A percentile compares a stretch with the other conserved stretches of the same genome.
phyloP scores from a whole-genome alignment of 2,888 invertebrate genomes.

The Hecatera dysodea region DNA sequence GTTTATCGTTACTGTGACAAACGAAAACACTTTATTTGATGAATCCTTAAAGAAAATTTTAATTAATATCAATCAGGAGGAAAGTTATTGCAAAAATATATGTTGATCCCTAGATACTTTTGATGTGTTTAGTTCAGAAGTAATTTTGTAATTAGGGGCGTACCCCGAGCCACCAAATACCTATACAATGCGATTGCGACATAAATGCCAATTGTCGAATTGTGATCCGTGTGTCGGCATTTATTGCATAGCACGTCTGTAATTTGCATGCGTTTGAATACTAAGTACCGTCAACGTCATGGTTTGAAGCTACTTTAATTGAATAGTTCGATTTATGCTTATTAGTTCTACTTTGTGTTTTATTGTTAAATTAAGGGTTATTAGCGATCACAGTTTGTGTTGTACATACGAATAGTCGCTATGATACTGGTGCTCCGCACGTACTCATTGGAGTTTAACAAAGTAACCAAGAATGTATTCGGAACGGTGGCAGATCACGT shows the following conservation, averaged over 20 bases:
- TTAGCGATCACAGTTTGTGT: slow-evolving; percentile 31
- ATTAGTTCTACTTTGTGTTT: slow-evolving; percentile 80
- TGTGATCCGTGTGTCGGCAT: slow-evolving; percentile 90
- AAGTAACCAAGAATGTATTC: slow-evolving; percentile 27
- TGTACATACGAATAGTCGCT: not conserved
- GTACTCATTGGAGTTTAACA: slow-evolving; percentile 23
- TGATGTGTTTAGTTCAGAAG: slow-evolving; percentile 55
- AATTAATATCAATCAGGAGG: too few relatives aligned
- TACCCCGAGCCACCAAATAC: slow-evolving; percentile 56
- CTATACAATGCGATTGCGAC: slow-evolving; percentile 83
- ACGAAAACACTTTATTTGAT: too few relatives aligned
- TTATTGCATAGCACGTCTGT: slow-evolving; percentile 90
- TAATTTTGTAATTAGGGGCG: slow-evolving; percentile 60
- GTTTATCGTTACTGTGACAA: too few relatives aligned
- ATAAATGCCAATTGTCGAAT: slow-evolving; percentile 90
- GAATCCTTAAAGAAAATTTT: too few relatives aligned
- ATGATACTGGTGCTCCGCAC: slow-evolving; percentile 27
- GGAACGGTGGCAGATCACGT: slow-evolving; percentile 53
- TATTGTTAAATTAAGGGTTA: slow-evolving; percentile 64
- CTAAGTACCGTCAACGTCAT: slow-evolving; percentile 86
- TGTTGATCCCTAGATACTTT: too few relatives aligned
- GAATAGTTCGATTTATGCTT: slow-evolving; percentile 88
- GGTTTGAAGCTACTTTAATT: slow-evolving; percentile 88
- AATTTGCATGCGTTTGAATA: slow-evolving; percentile 91
- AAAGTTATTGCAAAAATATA: too few relatives aligned